These are phyloP conservation scores for Bombus superbus DNA, from an alignment of 1,140 invertebrate species.

Conservation along the genomic window DNA sequence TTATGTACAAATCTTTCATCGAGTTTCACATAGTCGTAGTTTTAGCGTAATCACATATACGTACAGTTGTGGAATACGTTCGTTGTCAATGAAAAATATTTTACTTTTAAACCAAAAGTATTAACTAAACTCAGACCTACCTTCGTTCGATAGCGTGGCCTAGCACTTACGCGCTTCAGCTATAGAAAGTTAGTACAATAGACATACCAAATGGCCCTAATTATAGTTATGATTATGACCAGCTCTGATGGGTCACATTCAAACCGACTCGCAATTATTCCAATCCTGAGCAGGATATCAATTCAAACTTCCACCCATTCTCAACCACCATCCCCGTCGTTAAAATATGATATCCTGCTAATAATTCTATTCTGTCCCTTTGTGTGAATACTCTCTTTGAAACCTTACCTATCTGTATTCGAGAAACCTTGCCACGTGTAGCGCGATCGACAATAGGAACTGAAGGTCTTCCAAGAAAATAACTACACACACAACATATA, in stretches of 20 bases:
- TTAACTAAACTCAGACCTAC: background rate
- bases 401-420: conserved; percentile 43
- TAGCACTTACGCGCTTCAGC: conserved; percentile 13
- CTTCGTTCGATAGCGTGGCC: too few relatives aligned
- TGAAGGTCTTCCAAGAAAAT: background rate
- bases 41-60: background rate
- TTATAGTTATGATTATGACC: conserved; percentile 18
- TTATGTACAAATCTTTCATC: conserved; percentile 26
- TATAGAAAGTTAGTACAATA: conserved; percentile 59
- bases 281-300: conserved; percentile 52
- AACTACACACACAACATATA: too few relatives aligned
- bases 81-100: too few relatives aligned
- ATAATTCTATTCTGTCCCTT: conserved; percentile 14
- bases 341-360: conserved; percentile 54
- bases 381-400: conserved; percentile 16
- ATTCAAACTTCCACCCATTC: conserved; percentile 38
- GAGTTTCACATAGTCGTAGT: background rate
- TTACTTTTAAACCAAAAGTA: background rate
- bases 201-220: conserved; percentile 30
- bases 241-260: conserved; percentile 49
- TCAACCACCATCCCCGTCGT: conserved; percentile 19
- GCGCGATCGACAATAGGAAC: background rate
- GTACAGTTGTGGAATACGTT: background rate
- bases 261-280: conserved; percentile 65
- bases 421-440: conserved; percentile 35